phyloP scores from a whole-genome alignment of 2,113 vertebrate genomes.

The Boulengerochromis microlepis region DNA sequence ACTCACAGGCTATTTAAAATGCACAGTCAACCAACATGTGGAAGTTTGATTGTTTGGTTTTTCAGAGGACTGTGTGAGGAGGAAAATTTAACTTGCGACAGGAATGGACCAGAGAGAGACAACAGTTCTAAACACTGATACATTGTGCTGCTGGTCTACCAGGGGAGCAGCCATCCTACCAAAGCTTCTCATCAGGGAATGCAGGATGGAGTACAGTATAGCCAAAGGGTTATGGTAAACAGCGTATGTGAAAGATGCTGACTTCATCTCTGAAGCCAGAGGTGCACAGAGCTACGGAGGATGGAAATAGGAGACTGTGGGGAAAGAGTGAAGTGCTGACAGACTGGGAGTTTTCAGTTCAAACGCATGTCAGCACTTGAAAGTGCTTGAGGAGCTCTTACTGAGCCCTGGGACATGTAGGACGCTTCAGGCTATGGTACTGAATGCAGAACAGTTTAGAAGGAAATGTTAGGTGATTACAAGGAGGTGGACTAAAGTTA shows the following conservation, averaged over 20 bases:
- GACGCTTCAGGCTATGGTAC: slow-evolving; percentile 1
- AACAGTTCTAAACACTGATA: background rate
- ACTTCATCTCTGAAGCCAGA: slow-evolving; percentile 38
- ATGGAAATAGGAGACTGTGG: slow-evolving; percentile 16
- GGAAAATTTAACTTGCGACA: background rate
- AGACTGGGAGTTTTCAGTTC: slow-evolving; percentile 56
- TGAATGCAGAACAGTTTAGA: slow-evolving; percentile 49
- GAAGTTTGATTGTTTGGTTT: background rate
- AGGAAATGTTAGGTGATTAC: slow-evolving; percentile 21
- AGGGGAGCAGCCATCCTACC: background rate
- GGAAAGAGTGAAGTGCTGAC: slow-evolving; percentile 56
- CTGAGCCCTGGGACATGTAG: slow-evolving; percentile 39
- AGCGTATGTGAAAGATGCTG: slow-evolving; percentile 46
- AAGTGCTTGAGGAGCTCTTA: slow-evolving; percentile 42
- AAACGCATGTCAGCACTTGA: slow-evolving; percentile 59
- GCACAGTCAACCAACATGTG: background rate
- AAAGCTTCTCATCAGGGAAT: background rate
- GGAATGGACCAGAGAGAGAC: background rate
- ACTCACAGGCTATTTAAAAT: background rate
- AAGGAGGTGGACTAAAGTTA: slow-evolving; percentile 1
- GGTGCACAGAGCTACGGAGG: slow-evolving; percentile 1
- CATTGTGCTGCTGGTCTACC: background rate
- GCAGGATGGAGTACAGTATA: background rate
- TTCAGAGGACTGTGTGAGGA: background rate
- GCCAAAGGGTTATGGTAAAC: slow-evolving; percentile 9